Evolutionary conservation across 2,113 vertebrate genomes (phyloP), one percentile per base, ranked within the genome.

Genomic region (Leuciscus idus): DNA sequence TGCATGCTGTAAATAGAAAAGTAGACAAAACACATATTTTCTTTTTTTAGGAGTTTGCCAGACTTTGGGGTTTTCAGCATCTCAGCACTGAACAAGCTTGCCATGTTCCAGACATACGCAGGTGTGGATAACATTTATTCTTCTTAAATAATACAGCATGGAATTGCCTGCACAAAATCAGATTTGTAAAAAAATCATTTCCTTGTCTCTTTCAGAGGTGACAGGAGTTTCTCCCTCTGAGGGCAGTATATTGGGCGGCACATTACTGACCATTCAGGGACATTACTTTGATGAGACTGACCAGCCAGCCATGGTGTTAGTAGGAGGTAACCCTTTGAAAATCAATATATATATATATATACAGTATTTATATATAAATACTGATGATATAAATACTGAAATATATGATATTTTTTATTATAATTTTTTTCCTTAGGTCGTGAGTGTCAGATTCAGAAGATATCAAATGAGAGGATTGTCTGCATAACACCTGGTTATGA

Each of bases 31-130:
- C 50, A 85, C 81, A 50, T 84, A 8, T 75, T 75, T n/a, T 36
- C 33, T 1, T 84, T 48, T 90, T 90, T 72, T 59, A 97, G 97
- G 95, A 96, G 96, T 91, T 84, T 90, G 10, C 79, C 95, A 66
- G 77, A 92, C 0, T 89, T 91, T 59, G 72, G 62, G 0, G 26
- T 93, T 33, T 94, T 90, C 88, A 92, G 87, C 83, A 91, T 96
- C 79, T 96, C 95, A 70, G 90, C 93, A 46, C 9, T 90, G 66
- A 92, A 92, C 36, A 96, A 94, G 85, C 89, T 97, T 30, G 83
- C 93, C 84, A 97, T 97, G 97, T 96, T 97, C 90, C 96, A 97
- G 89, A 96, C 95, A 0, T 97, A 91, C 87, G 95, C 96, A 93
- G 97, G 97, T 97, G 9, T 1, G 4, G 26, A 12, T 4, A 33